Evolutionary conservation across 2,113 vertebrate species (phyloP), one percentile per base, ranked within the genome.

Genomic region (Xenopus borealis): DNA sequence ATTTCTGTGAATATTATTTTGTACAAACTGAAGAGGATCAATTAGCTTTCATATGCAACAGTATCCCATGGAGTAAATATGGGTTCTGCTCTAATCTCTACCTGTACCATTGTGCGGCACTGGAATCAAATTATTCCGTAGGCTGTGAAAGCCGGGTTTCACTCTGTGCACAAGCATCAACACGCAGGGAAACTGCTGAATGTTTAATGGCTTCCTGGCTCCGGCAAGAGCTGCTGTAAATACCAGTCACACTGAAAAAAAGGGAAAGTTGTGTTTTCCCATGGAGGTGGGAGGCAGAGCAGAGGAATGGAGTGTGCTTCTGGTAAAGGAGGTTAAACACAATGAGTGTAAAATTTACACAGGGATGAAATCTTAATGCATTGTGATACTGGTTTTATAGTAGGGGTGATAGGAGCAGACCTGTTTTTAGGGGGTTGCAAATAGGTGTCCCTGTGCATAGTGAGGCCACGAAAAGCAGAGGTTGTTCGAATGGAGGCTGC

Each of bases 31-130:
- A 69, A 76, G 73, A 69, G 73, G 73, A 76, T 76, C 73, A 76
- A 76, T 76, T 76, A 76, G 73, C 73, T 76, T 76, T 76, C 73
- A 76, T 76, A 76, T 76, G 66, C 63, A 63, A 76, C 73, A 69
- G 73, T 17, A 55, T 63, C 73, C 73, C 66, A 55, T 17, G 73
- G 73, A 69, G 73, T 76, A 76, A 76, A 59, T 76, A 45, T 16
- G 66, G 73, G 73, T 76, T 76, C 66, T 57, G 50, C 73, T 76
- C 61, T 76, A 76, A 76, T 76, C 73, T 69, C 20, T 69, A 76
- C 73, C 73, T 76, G 66, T 69, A 44, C 58, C n/a, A 76, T 76
- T 76, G 73, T 76, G 66, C 66, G 4, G 73, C 67, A 57, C 66
- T 62, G 61, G 66, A 76, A 69, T 69, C 18, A 76, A 76, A 76